Evolutionary conservation across 2,888 invertebrate genomes (phyloP), one percentile per base, ranked within the genome.

Genomic region (Philonicus albiceps): DNA sequence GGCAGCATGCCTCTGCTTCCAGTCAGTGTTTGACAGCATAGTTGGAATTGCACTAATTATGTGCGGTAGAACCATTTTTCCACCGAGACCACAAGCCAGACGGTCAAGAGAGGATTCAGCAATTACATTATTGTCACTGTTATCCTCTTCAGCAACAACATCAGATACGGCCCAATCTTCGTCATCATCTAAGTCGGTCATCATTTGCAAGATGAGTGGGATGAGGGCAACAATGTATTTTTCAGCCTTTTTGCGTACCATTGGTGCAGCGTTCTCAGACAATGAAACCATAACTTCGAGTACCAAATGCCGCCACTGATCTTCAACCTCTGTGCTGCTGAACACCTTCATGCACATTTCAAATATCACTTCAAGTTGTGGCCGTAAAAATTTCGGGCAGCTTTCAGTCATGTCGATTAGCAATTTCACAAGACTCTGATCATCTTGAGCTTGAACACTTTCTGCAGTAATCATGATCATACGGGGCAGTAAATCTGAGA

Each of bases 61-160:
- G 90, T 97, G 95, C 0, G 97, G 97, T 88, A 99, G 93, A 93
- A 99, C 96, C 0, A 96, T 96, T 93, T 94, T 95, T 73, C 98
- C 98, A 88, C 99, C 99, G 72, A 99, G 94, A 3, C 98, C 98
- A 92, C 98, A 99, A n/a, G 99, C 98, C 90, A 99, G 94, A 88
- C 99, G 95, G 93, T 99, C 99, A 86, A 99, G 93, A 7, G 98
- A 98, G 30, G 98, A 98, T 92, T 99, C 99, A 0, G 98, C 99
- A 76, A 98, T 97, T 6, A 98, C 97, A 89, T 97, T 96, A 92
- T 98, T 98, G 90, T 97, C 97, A 92, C 98, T 98, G 90, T 96
- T 97, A 90, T 99, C 99, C 88, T 98, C 98, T 88, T 98, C 98
- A 22, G 96, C 94, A 27, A 96, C 95, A 90, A 98, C 97, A 91